Percentiles rank a stretch among this genome's conserved stretches.
phyloP scores from a whole-genome alignment of 2,888 invertebrate genomes.

The Bombylius major region DNA sequence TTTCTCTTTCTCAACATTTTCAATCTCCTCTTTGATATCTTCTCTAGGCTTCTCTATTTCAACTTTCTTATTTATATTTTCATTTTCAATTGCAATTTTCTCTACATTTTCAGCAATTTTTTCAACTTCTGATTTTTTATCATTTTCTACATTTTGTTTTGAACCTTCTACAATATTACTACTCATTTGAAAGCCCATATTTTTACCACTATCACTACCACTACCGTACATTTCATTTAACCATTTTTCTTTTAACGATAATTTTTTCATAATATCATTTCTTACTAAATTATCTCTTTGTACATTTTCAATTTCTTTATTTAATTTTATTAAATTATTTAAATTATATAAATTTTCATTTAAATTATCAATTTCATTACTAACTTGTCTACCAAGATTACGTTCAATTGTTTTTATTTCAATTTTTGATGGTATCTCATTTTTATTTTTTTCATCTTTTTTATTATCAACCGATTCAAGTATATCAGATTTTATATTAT shows the following conservation, averaged over 20 bases:
- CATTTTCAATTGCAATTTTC: conserved; percentile 4
- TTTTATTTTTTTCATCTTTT: not conserved
- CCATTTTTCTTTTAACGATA: conserved; percentile 36
- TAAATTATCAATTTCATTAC: conserved; percentile 32
- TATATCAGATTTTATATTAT: not conserved
- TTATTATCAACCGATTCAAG: not conserved
- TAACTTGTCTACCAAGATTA: conserved; percentile 26
- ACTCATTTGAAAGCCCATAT: not conserved
- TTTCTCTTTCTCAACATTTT: not conserved
- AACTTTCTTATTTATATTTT: not conserved
- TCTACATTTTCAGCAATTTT: not conserved
- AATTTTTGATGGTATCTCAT: conserved; percentile 17
- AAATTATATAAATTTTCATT: conserved; percentile 34
- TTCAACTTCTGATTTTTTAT: not conserved
- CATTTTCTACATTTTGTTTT: not conserved
- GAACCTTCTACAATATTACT: not conserved
- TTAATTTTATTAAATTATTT: conserved; percentile 34
- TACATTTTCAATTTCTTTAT: conserved; percentile 31
- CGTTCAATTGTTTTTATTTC: conserved; percentile 33
- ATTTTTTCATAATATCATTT: conserved; percentile 33
- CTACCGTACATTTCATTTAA: conserved; percentile 10
- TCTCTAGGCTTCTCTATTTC: not conserved
- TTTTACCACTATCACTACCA: not conserved
- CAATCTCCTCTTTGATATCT: too few species aligned
- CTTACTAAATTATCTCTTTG: conserved; percentile 33